A percentile compares a stretch with the other conserved stretches of the same genome.
Evolutionary conservation across 2,113 vertebrate species (phyloP).

Genomic region (Lepidothrix coronata): DNA sequence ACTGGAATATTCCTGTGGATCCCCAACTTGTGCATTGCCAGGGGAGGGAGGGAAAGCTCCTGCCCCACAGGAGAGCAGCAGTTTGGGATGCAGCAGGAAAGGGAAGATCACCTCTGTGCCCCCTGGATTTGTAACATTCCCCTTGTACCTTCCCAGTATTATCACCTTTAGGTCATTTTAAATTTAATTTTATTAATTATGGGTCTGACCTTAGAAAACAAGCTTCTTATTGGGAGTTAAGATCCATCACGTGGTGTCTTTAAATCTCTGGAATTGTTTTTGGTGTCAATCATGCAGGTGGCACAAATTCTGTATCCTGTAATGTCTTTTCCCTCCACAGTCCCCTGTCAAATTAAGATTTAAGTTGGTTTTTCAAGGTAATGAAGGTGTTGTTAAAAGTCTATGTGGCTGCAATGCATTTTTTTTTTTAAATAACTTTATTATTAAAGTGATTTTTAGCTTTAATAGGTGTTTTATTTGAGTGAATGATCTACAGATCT

Average conservation of each 20-base stretch:
- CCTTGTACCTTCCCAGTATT: neutral
- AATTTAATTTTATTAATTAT: neutral
- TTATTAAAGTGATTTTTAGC: neutral
- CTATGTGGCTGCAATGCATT: neutral
- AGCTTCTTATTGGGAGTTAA: neutral
- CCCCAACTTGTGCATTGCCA: neutral
- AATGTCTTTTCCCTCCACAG: neutral
- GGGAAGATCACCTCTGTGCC: too few species aligned
- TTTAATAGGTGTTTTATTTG: neutral
- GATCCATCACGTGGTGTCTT: rapidly evolving
- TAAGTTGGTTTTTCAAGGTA: neutral
- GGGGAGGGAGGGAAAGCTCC: neutral
- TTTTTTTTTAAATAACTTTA: neutral
- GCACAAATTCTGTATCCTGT: neutral
- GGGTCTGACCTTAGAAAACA: neutral
- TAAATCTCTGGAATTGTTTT: neutral
- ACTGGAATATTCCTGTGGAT: rapidly evolving
- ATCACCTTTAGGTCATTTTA: rapidly evolving
- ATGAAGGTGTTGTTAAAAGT: neutral
- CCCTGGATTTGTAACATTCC: rapidly evolving
- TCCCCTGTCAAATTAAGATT: neutral
- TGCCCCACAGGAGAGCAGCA: neutral
- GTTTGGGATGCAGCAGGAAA: neutral
- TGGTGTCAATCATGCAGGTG: neutral
- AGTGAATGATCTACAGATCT: neutral